Evolutionary conservation across 2,888 invertebrate genomes (phyloP), one percentile per base, ranked within the genome.

Genomic region (Epinotia demarniana): DNA sequence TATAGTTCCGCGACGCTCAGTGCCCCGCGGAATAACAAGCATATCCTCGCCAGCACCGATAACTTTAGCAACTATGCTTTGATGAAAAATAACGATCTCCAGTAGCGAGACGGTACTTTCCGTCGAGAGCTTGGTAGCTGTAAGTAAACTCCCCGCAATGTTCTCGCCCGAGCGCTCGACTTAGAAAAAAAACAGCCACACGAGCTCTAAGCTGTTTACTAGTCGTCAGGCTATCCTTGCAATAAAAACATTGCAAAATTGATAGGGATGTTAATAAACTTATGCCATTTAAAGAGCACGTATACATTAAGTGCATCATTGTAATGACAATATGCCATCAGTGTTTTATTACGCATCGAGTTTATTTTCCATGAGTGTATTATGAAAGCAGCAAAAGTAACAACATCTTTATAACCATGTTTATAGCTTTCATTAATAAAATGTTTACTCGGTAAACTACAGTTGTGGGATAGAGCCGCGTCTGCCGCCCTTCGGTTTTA

Each of bases 21-120:
- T 43, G 72, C 71, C 63, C 55, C 66, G 71, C 61, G 46, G 75
- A 71, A 75, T 75, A 67, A 61, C 55, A 75, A 75, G 55, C 58
- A 63, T 39, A 19, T 60, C 19, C 12, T 63, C 27, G 53, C 62
- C 53, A 39, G 61, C 19, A 70, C 70, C 13, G 63, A 53, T 67
- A 19, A 57, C 57, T 69, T 74, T 74, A 63, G 70, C 74, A 58
- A 75, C 57, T 61, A 16, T 18, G 62, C 39, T 16, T 39, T 39
- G 43, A 19, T 13, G 0, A 19, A 43, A 0, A 19, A 43, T 43
- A 46, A 19, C 23, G 63, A 13, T 46, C 18, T 18, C 18, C 18
- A 62, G n/a, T 62, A 62, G 33, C 61, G 53, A 53, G n/a, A 53
- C 53, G 16, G 13, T 53, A 53, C n/a, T 8, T n/a, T 53, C 53